A percentile compares a stretch with the other conserved stretches of the same genome.
These are phyloP conservation scores for Gracilinanus agilis DNA, from an alignment of 2,113 vertebrate species.

Conservation along the genomic window DNA sequence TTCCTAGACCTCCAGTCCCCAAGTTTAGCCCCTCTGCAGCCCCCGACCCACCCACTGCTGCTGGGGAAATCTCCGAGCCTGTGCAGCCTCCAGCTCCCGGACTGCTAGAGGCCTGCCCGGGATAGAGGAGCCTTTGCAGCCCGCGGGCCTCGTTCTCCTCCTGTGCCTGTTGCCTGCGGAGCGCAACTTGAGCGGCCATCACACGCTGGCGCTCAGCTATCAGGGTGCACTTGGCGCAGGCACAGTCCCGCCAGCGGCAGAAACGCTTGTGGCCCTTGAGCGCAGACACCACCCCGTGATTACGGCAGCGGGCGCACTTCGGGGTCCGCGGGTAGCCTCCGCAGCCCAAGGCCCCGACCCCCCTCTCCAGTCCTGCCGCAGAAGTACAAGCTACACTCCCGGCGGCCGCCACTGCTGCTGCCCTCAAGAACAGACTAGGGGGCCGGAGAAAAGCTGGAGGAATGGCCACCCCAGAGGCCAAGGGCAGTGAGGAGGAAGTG, in stretches of 20 bases:
- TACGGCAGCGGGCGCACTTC: conserved; percentile 93
- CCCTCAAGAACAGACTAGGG: conserved; percentile 74
- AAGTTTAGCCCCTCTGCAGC: background rate
- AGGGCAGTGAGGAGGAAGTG: background rate
- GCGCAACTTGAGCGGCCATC: conserved; percentile 95
- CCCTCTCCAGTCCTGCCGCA: conserved; percentile 83
- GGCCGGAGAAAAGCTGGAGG: conserved; percentile 85
- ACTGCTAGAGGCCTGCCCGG: background rate
- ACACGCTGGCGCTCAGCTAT: conserved; percentile 94
- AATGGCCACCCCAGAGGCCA: conserved; percentile 78
- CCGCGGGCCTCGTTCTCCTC: conserved; percentile 91
- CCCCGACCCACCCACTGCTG: rapidly evolving
- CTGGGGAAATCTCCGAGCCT: background rate
- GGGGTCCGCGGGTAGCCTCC: conserved; percentile 88
- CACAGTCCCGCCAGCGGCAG: conserved; percentile 94
- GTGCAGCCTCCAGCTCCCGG: rapidly evolving
- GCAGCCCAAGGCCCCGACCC: conserved; percentile 52
- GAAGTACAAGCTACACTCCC: conserved; percentile 70
- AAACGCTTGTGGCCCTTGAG: conserved; percentile 95
- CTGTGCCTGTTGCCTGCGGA: conserved; percentile 93
- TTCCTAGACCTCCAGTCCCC: background rate
- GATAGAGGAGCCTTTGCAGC: conserved; percentile 82
- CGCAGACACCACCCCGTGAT: conserved; percentile 94
- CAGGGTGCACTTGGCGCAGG: conserved; percentile 92
- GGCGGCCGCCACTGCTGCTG: background rate